Base-by-base conservation (phyloP, 2,888 invertebrate genomes). In the Hemistola chrysoprasaria region DNA sequence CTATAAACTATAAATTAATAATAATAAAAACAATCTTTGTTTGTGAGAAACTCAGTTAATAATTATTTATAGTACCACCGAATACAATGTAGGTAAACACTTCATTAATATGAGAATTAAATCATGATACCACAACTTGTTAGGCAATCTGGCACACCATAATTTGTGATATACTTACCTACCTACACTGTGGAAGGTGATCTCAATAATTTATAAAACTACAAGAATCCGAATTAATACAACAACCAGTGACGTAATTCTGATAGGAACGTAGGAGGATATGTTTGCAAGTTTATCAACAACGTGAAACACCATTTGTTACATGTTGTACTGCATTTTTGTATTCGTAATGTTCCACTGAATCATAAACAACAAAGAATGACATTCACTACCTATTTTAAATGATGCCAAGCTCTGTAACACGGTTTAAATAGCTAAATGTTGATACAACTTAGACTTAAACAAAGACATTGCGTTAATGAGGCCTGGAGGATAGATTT, bases 281-380 rank as follows among this genome's bases (percentile, higher is more conserved):
- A 39, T 46, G 43, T 40, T 53, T 45, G 54, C 32, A 56, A 56
- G 28, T 59, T 56, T 53, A 45, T 41, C 39, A 42, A 43, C 38
- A 30, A 30, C 30, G 38, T 43, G 37, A 30, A 36, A 34, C 25
- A 22, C 38, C 34, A 30, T 33, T 43, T 43, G 37, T 34, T 31
- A 34, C 25, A 22, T 38, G 59, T 56, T 57, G 47, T 55, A 47
- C 43, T 53, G 52, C 40, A 36, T 41, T 41, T 36, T 45, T 47
- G 56, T 47, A 61, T 61, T 53, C 42, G 50, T 50, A 67, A 70
- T 66, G 67, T 69, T 70, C 11, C 27, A 26, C 47, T 59, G 64
- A 62, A 53, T 62, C 59, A 63, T 53, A 30, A 42, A 26, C 50
- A 20, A 40, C 41, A 47, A 48, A 37, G 40, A 45, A 47, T 40